Base-by-base conservation (phyloP, 2,113 vertebrate species). In the Coptodon rendalli region DNA sequence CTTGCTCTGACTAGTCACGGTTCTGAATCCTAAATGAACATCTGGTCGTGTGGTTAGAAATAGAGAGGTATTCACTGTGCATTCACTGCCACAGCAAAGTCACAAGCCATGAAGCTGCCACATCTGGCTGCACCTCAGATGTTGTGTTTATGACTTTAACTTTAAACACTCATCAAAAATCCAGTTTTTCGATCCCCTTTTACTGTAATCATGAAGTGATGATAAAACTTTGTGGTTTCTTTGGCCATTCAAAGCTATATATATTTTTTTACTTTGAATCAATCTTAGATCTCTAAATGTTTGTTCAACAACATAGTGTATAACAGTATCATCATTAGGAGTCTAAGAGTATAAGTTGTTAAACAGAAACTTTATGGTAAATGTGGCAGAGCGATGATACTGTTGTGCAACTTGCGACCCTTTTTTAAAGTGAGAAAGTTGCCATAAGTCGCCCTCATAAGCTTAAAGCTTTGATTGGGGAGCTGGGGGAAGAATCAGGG, bases 201-300 rank as follows among this genome's bases (percentile, higher is more conserved):
- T 63, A 19, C 9, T 36, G 3, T 63, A 63, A 63, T 34, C 16
- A 11, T 34, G 5, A 63, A 63, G 29, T 34, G 16, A 63, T 34
- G 1, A 19, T 63, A 63, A 34, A 63, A 34, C 2, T 1, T 34
- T 34, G 0, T 63, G 59, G 59, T 0, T 19, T 63, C 17, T 63
- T 63, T 57, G 16, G 31, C 1, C 17, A 63, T 19, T 63, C 17
- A 63, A 63, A 31, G 14, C 13, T 9, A 9, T 0, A 6, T 36
- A 0, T 34, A 0, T 63, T 0, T 3, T 29, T 59, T 31, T 10
- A 31, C 59, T 36, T 36, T 19, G 31, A 63, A 6, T 63, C 59
- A 19, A 10, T 36, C 17, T n/a, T 63, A 34, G 59, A 63, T 63
- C 5, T 63, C 59, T 63, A 34, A 36, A 19, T 10, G 9, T n/a